Conservation (phyloP, 2,797 vertebrate species). For the Mus caroli region DNA sequence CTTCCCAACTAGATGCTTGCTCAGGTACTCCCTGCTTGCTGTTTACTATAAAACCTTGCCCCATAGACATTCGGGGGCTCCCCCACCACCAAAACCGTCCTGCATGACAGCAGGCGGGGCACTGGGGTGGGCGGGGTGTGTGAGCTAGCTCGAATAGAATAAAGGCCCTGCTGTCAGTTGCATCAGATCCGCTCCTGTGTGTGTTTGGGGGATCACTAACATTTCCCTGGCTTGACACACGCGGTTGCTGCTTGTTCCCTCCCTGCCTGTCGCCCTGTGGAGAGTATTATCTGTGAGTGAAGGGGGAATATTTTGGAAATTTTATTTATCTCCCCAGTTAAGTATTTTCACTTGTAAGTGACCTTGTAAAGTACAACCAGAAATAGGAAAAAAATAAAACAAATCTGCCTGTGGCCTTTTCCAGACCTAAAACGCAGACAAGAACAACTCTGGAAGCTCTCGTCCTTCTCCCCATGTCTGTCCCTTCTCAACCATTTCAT, state of each 20-base stretch:
- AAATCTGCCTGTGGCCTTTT: not conserved
- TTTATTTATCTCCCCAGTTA: constrained; percentile 56
- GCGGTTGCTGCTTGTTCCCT: constrained; percentile 19
- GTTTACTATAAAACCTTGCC: no score
- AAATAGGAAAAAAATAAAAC: not conserved
- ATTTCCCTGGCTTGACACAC: not conserved
- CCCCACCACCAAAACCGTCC: no score
- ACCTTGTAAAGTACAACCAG: constrained; percentile 30
- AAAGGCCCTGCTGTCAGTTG: no score
- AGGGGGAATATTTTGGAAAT: constrained; percentile 38
- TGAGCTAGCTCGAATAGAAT: no score
- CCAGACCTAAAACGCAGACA: not conserved
- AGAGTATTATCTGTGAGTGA: constrained; percentile 56
- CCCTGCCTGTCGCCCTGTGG: not conserved
- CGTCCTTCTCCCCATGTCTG: not conserved
- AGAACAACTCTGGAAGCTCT: not conserved
- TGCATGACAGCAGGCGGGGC: no score
- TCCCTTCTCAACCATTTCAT: not conserved
- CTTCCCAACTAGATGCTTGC: no score
- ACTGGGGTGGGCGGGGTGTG: no score
- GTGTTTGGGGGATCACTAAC: no score
- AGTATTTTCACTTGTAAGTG: constrained; percentile 62
- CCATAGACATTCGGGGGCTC: no score
- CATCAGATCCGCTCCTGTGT: no score
- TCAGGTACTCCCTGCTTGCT: no score